Evolutionary conservation across 2,888 invertebrate genomes (phyloP).

Genomic region (Thymelicus lineola): DNA sequence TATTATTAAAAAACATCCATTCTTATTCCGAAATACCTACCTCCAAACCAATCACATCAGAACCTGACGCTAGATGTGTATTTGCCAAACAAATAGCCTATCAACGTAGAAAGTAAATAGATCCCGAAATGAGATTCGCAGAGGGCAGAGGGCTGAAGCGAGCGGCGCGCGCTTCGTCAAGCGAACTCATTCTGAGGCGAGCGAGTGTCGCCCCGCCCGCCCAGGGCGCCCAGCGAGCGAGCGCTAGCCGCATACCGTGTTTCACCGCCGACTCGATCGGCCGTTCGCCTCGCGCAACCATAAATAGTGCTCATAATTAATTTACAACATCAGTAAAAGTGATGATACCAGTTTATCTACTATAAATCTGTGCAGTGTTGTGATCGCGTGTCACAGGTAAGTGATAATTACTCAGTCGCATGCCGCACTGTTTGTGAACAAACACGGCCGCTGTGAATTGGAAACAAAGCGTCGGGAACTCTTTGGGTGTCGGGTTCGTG

Average conservation of each 20-base stretch:
- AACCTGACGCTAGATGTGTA: slow-evolving; percentile 7
- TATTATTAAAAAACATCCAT: no score
- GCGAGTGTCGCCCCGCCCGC: slow-evolving; percentile 67
- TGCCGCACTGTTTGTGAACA: slow-evolving; percentile 73
- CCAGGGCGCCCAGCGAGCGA: slow-evolving; percentile 64
- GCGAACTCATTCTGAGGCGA: slow-evolving; percentile 45
- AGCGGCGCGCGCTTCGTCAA: slow-evolving; percentile 64
- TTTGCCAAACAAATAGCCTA: slow-evolving; percentile 35
- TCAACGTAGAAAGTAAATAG: slow-evolving; percentile 28
- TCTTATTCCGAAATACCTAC: not conserved
- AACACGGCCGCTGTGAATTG: slow-evolving; percentile 64
- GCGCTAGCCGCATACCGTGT: slow-evolving; percentile 47
- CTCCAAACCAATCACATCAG: not conserved
- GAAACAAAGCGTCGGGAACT: slow-evolving; percentile 63
- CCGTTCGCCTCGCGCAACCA: slow-evolving; percentile 62
- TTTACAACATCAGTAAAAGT: slow-evolving; percentile 82
- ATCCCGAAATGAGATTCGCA: slow-evolving; percentile 37
- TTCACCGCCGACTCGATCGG: slow-evolving; percentile 69
- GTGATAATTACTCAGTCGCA: slow-evolving; percentile 81
- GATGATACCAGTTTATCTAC: slow-evolving; percentile 83
- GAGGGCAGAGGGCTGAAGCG: slow-evolving; percentile 55
- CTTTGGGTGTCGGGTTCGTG: slow-evolving; percentile 60
- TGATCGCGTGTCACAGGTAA: slow-evolving; percentile 83
- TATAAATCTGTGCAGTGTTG: slow-evolving; percentile 82
- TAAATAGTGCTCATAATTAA: slow-evolving; percentile 78